Conservation (phyloP, 2,113 vertebrate species). For the Caranx melampygus region DNA sequence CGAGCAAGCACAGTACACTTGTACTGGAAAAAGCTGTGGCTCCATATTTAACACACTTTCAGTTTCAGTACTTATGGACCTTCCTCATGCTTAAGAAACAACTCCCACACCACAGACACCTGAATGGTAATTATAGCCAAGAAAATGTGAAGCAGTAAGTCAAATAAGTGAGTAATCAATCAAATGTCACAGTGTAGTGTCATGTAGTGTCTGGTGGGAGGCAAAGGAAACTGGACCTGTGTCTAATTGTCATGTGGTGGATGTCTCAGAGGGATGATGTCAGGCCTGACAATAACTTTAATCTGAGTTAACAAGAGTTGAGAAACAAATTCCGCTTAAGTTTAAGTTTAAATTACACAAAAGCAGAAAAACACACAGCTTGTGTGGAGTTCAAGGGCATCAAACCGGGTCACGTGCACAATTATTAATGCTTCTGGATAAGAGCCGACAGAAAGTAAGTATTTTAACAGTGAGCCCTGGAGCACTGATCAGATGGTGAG, state of each 20-base stretch:
- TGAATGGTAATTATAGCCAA: not conserved
- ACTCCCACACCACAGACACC: not conserved
- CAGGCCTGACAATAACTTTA: not conserved
- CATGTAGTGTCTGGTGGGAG: constrained; percentile 16
- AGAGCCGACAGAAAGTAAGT: constrained; percentile 23
- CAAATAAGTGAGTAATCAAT: not conserved
- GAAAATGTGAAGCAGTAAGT: not conserved
- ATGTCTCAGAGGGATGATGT: constrained; percentile 4
- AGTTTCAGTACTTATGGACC: constrained; percentile 15
- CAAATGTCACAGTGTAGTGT: constrained; percentile 14
- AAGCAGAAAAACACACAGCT: not conserved
- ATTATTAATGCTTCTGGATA: not conserved
- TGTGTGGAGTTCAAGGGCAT: not conserved
- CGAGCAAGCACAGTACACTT: not conserved
- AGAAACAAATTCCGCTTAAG: not conserved
- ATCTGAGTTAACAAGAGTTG: not conserved
- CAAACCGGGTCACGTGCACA: not conserved
- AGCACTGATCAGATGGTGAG: constrained; percentile 59
- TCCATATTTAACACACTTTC: constrained; percentile 48
- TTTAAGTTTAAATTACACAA: not conserved
- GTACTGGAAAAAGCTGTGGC: constrained; percentile 32
- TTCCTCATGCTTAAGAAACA: not conserved
- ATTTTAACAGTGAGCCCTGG: constrained; percentile 23
- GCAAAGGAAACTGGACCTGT: constrained; percentile 31
- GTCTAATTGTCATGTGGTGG: constrained; percentile 40